Conservation (phyloP, 2,797 vertebrate genomes). For the Sebastes glaucus region DNA sequence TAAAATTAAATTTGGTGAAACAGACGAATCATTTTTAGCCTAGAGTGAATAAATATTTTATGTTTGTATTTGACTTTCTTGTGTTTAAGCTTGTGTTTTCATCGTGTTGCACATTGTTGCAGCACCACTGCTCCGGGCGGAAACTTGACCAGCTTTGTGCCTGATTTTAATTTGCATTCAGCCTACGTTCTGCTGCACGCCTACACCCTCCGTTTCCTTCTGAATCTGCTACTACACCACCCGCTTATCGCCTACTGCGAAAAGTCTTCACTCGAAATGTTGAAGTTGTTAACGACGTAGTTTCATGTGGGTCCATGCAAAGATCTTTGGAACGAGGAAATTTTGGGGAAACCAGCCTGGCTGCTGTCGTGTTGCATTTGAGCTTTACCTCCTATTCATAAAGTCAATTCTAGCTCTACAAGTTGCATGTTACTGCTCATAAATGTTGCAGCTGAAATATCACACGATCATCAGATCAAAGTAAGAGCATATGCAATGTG, state of each 20-base stretch:
- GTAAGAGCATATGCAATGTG: background rate
- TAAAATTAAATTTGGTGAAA: background rate
- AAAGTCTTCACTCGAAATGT: background rate
- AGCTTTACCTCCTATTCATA: background rate
- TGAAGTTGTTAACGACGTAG: background rate
- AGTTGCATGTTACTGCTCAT: background rate
- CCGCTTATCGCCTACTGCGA: background rate
- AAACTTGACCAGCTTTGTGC: constrained; percentile 11
- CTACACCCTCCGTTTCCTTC: constrained; percentile 22
- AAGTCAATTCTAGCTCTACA: background rate
- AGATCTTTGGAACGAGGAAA: background rate
- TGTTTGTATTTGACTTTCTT: background rate
- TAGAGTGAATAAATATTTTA: background rate
- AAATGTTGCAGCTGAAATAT: background rate
- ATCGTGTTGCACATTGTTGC: background rate
- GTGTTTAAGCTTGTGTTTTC: background rate
- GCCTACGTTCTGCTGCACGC: constrained; percentile 37
- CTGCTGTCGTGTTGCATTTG: background rate
- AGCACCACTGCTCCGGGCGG: background rate
- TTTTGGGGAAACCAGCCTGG: background rate
- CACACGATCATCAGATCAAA: background rate
- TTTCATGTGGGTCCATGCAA: background rate
- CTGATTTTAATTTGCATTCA: constrained; percentile 29
- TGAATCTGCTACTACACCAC: constrained; percentile 9
- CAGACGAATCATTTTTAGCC: background rate